Conservation (phyloP, 2,797 vertebrate species). For the Sparidentex hasta region DNA sequence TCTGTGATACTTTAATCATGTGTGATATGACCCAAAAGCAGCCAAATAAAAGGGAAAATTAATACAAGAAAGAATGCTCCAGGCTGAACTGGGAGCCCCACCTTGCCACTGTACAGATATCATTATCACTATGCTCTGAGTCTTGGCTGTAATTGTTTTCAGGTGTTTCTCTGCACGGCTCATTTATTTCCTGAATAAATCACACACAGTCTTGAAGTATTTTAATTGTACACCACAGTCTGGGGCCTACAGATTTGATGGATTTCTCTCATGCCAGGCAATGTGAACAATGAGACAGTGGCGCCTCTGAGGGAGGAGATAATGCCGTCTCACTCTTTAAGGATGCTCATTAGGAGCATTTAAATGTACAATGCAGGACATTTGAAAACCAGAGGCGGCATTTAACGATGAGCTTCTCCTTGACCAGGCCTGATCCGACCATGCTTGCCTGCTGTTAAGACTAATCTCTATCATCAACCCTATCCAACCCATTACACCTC, state of each 20-base stretch:
- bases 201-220: conserved; percentile 51
- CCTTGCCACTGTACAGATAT: conserved; percentile 37
- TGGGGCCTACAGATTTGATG: conserved; percentile 51
- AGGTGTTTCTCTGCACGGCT: conserved; percentile 80
- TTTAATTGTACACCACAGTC: conserved; percentile 64
- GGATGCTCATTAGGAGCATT: conserved; percentile 64
- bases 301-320: conserved; percentile 55
- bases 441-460: conserved; percentile 50
- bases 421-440: conserved; percentile 49
- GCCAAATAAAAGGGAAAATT: conserved; percentile 42
- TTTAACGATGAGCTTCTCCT: conserved; percentile 68
- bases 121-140: conserved; percentile 60
- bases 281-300: conserved; percentile 46
- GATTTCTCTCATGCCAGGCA: conserved; percentile 50
- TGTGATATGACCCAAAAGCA: conserved; percentile 39
- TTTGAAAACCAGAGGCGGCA: conserved; percentile 51
- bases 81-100: conserved; percentile 24
- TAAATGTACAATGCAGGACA: conserved; percentile 59
- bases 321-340: conserved; percentile 52
- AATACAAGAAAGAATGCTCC: conserved; percentile 41
- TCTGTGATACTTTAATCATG: conserved; percentile 54
- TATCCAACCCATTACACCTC: conserved; percentile 56
- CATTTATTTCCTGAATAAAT: conserved; percentile 83
- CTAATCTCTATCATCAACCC: conserved; percentile 67
- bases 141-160: conserved; percentile 83